These are phyloP conservation scores for Temnothorax rugatulus DNA, from an alignment of 2,888 invertebrate genomes.

Conservation along the genomic window DNA sequence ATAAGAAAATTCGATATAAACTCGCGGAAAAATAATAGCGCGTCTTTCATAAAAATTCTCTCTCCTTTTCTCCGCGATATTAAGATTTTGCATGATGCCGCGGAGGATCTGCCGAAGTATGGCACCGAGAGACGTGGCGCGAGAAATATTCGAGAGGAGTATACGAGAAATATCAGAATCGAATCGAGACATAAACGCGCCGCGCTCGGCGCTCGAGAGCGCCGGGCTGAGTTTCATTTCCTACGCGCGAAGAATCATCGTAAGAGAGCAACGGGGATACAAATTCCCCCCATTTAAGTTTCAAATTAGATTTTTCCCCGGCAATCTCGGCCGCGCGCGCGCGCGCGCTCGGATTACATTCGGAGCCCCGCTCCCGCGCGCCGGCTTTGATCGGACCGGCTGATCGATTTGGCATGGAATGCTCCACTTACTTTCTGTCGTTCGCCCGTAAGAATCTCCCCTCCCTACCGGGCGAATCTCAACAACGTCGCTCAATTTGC, in stretches of 20 bases:
- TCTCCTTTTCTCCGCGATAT: not conserved
- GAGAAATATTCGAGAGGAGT: constrained; percentile 25
- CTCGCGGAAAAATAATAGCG: constrained; percentile 5
- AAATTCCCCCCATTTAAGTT: constrained; percentile 76
- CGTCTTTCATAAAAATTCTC: not conserved
- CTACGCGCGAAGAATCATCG: constrained; percentile 71
- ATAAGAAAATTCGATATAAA: not conserved
- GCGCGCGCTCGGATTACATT: constrained; percentile 71
- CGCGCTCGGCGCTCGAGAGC: constrained; percentile 12
- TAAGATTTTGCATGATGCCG: constrained; percentile 26
- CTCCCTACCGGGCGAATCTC: constrained; percentile 60
- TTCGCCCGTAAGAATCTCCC: constrained; percentile 54
- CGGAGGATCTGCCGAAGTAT: constrained; percentile 6
- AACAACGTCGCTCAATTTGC: constrained; percentile 73
- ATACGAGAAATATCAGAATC: constrained; percentile 6
- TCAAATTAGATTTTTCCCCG: constrained; percentile 77
- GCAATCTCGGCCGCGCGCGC: constrained; percentile 67
- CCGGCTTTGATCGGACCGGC: constrained; percentile 74
- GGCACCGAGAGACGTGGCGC: not conserved
- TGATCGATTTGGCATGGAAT: constrained; percentile 77
- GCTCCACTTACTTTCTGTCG: constrained; percentile 71
- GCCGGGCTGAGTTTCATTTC: constrained; percentile 69
- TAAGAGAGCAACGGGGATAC: constrained; percentile 73
- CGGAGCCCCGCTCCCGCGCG: constrained; percentile 60
- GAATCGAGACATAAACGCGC: constrained; percentile 50